Evolutionary conservation across 2,888 invertebrate genomes (phyloP), one percentile per base, ranked within the genome.

Genomic region (Diplazon laetatorius): DNA sequence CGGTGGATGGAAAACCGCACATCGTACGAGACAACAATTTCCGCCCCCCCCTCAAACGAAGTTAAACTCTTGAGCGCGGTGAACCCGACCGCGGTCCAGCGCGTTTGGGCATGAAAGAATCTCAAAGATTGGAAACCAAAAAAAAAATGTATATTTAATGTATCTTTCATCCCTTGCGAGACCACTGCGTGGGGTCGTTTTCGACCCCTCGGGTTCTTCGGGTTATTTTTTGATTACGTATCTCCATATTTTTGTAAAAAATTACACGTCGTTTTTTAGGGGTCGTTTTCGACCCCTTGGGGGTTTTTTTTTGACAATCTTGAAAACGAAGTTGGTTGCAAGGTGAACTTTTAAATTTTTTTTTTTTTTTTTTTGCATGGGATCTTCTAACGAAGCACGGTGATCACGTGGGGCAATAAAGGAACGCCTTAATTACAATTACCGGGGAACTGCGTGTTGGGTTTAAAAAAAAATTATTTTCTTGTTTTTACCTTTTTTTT

Each of bases 1-100:
- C 68, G 78, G 71, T 71, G 78, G n/a, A n/a, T n/a, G n/a, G n/a
- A n/a, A n/a, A 79, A 75, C 75, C 75, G 63, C 75, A 72, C 78
- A 72, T 78, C 78, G 63, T 63, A 72, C 66, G 60, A 66, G 62
- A 42, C 55, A 30, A 30, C 30, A 30, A 30, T 55, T 52, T 65
- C 66, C 70, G 71, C 78, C 74, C 74, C 78, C 74, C 68, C 71
- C 48, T 72, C 68, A 39, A 44, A 55, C 10, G 69, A 57, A n/a
- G n/a, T n/a, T n/a, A n/a, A n/a, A n/a, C n/a, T n/a, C n/a, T n/a
- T n/a, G n/a, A n/a, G n/a, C n/a, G n/a, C n/a, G n/a, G n/a, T n/a
- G n/a, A n/a, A 73, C 77, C 63, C 68, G 62, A 55, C 63, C 63
- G 50, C 63, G 52, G 37, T 44, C 73, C 60, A 46, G 52, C 20